Conservation (phyloP, 2,888 invertebrate genomes). For the Andrena fulva region DNA sequence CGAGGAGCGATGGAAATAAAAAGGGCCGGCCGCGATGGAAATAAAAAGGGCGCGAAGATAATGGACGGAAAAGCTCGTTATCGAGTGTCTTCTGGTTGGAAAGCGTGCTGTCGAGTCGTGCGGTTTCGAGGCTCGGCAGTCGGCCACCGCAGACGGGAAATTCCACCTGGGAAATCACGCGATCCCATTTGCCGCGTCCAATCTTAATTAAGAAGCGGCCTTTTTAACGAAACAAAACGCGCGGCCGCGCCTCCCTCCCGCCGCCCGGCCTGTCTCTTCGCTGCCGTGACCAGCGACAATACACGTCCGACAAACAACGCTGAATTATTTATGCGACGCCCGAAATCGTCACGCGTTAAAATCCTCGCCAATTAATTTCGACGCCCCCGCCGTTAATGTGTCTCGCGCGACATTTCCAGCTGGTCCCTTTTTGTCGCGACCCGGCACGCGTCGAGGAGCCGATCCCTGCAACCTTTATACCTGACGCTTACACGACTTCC, state of each 20-base stretch:
- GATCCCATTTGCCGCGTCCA: slow-evolving; percentile 42
- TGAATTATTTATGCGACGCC: neutral
- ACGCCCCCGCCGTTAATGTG: neutral
- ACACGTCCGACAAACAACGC: slow-evolving; percentile 1
- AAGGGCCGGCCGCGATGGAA: slow-evolving; percentile 28
- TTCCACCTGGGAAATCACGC: slow-evolving; percentile 72
- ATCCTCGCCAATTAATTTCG: neutral
- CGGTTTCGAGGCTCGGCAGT: slow-evolving; percentile 37
- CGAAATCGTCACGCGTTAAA: neutral
- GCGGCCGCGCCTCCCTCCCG: neutral
- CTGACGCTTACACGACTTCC: slow-evolving; percentile 39
- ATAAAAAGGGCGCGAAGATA: slow-evolving; percentile 36
- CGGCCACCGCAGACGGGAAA: slow-evolving; percentile 44
- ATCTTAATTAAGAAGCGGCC: slow-evolving; percentile 68
- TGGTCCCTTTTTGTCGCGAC: slow-evolving; percentile 1
- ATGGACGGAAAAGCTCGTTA: slow-evolving; percentile 68
- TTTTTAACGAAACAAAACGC: slow-evolving; percentile 66
- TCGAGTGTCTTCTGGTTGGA: slow-evolving; percentile 57
- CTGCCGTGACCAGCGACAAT: slow-evolving; percentile 5
- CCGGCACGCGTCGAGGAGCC: slow-evolving; percentile 10
- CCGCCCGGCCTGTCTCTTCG: no score
- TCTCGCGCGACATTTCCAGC: neutral
- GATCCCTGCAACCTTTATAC: slow-evolving; percentile 6
- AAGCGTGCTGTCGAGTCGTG: slow-evolving; percentile 39
- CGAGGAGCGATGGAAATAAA: neutral